These are phyloP conservation scores for Brotula barbata DNA, from an alignment of 2,797 vertebrate genomes.

Conservation along the genomic window DNA sequence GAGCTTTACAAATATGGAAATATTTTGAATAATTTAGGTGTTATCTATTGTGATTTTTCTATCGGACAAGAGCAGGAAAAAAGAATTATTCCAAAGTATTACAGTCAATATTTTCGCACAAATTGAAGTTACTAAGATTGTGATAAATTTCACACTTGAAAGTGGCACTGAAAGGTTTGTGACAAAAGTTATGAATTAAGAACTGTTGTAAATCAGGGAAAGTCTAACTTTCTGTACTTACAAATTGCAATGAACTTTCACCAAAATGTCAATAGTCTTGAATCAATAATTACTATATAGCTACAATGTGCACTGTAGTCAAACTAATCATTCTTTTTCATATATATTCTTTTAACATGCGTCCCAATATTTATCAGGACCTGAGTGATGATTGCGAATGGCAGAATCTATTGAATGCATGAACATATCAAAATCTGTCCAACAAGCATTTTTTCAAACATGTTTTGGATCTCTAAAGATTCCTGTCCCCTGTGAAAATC, in stretches of 20 bases:
- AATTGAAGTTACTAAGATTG: constrained; percentile 36
- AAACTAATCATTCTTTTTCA: constrained; percentile 43
- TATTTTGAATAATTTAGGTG: constrained; percentile 20
- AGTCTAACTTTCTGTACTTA: constrained; percentile 1
- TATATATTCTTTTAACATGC: constrained; percentile 74
- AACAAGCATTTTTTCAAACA: constrained; percentile 48
- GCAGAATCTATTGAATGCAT: constrained; percentile 92
- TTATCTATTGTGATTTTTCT: constrained; percentile 9
- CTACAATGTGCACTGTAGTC: constrained; percentile 22
- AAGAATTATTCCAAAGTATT: constrained; percentile 5
- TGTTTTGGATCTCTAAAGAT: constrained; percentile 30
- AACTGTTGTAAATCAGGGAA: constrained; percentile 21
- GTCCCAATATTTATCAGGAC: constrained; percentile 72
- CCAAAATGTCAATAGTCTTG: constrained; percentile 15
- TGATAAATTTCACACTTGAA: constrained; percentile 32
- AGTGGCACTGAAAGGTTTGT: constrained; percentile 24
- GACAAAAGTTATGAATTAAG: constrained; percentile 47
- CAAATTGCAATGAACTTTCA: too few relatives aligned
- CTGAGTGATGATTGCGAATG: constrained; percentile 84
- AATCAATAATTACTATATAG: constrained; percentile 14
- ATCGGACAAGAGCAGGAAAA: constrained; percentile 4
- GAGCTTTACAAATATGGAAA: constrained; percentile 26
- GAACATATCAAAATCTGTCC: constrained; percentile 38
- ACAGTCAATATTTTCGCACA: constrained; percentile 14
- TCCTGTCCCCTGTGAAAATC: constrained; percentile 34